A percentile compares a stretch with the other conserved stretches of the same genome.
These are phyloP conservation scores for Morelia viridis DNA, from an alignment of 2,797 vertebrate species.

Conservation along the genomic window DNA sequence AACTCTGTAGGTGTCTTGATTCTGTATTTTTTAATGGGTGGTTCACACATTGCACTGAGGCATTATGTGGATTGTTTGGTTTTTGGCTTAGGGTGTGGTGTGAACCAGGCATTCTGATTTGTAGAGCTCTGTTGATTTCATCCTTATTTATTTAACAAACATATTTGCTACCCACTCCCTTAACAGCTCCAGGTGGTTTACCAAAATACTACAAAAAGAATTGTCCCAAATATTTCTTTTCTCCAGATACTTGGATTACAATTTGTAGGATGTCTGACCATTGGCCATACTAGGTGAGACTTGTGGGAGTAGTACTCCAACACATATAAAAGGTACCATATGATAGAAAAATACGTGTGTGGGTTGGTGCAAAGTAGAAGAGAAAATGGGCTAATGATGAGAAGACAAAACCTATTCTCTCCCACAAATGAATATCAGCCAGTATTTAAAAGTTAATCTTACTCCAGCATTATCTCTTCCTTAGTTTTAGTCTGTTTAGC, in stretches of 20 bases:
- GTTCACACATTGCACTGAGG: background rate
- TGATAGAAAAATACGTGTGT: background rate
- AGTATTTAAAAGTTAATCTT: background rate
- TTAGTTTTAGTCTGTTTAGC: background rate
- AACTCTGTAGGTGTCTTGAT: background rate
- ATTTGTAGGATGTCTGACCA: background rate
- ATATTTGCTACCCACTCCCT: background rate
- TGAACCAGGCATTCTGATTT: background rate
- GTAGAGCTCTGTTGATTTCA: background rate
- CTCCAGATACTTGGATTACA: background rate
- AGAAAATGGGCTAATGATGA: background rate
- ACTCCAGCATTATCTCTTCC: background rate
- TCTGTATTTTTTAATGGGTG: background rate
- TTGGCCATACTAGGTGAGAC: background rate
- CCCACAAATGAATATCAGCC: background rate
- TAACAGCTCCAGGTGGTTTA: background rate
- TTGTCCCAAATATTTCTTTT: background rate
- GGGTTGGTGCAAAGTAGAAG: background rate
- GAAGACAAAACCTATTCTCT: background rate
- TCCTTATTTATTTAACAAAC: background rate
- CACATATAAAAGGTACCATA: background rate
- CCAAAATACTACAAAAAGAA: background rate
- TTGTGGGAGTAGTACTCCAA: background rate
- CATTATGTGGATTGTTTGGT: background rate
- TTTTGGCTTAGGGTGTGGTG: background rate